A percentile compares a stretch with the other conserved stretches of the same genome.
Evolutionary conservation across 2,113 vertebrate species (phyloP).

Genomic region (Cisticola juncidis): DNA sequence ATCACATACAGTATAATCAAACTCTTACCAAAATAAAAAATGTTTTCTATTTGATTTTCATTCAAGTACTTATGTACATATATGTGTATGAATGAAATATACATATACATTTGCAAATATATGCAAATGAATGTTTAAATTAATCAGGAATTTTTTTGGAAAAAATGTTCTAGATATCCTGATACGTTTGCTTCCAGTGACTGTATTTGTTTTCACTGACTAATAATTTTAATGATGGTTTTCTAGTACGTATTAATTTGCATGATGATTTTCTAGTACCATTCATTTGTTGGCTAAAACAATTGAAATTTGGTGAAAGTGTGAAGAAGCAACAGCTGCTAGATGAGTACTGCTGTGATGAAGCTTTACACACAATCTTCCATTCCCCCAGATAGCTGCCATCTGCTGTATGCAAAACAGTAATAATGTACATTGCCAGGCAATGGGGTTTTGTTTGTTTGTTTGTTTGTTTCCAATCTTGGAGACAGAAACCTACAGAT

Average conservation of each 20-base stretch:
- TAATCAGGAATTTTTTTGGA: neutral
- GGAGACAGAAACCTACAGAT: conserved; percentile 10
- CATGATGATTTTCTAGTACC: conserved; percentile 46
- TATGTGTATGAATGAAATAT: neutral
- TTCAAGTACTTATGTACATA: neutral
- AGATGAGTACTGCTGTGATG: conserved; percentile 68
- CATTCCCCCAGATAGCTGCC: conserved; percentile 84
- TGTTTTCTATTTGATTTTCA: neutral
- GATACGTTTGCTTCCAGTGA: neutral
- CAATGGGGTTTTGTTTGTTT: conserved; percentile 54
- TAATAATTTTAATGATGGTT: conserved; percentile 15
- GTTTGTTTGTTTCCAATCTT: neutral
- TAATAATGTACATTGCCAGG: conserved; percentile 83
- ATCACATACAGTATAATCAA: neutral
- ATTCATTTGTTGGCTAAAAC: conserved; percentile 22
- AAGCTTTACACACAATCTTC: conserved; percentile 69
- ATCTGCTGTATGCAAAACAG: conserved; percentile 94
- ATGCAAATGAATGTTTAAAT: neutral
- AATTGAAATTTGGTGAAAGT: conserved; percentile 64
- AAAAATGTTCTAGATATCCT: neutral
- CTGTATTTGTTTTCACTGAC: neutral
- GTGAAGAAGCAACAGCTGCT: conserved; percentile 87
- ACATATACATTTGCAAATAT: accelerated
- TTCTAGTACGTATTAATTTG: conserved; percentile 21
- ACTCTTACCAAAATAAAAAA: neutral